Evolutionary conservation across 1,140 invertebrate species (phyloP), one percentile per base, ranked within the genome.

Genomic region (Drosophila neocordata): DNA sequence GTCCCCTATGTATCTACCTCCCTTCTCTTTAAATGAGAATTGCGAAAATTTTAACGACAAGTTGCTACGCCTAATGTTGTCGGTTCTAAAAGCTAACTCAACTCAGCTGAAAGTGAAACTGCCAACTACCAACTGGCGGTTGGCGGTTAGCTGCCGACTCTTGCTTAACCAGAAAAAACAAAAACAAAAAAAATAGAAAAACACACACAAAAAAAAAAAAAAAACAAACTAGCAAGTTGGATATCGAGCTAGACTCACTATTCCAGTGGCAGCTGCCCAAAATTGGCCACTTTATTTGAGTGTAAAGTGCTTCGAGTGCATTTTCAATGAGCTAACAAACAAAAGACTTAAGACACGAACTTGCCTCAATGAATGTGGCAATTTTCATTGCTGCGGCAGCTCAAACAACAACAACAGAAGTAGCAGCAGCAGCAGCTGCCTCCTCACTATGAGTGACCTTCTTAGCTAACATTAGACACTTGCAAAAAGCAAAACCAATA

Each of bases 271-370:
- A 73, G 68, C 73, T 77, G 76, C 68, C 59, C 61, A 27, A 67
- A 79, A 84, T 84, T 76, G 72, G 80, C 76, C 61, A 55, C 69
- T 57, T 51, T 38, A n/a, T 60, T 73, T 65, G 69, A 76, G 73
- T 48, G 44, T 7, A 48, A 66, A 74, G 53, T 58, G 66, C 52
- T n/a, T 56, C 61, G 80, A 84, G 65, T 64, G 81, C 38, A 11
- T 66, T 71, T 67, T 70, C 71, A 56, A 41, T 67, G 37, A 56
- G 71, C 62, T 15, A 65, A 68, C 20, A 65, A 68, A 88, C 76
- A 67, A 88, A 88, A 79, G 76, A 88, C 84, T 88, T 83, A 77
- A 88, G 83, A 64, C 79, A 88, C 83, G 83, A 88, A 88, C 83
- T 88, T 87, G 83, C 79, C 62, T 48, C 61, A 63, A 57, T 56